Conservation (phyloP, 2,888 invertebrate species). For the Timandra comae region DNA sequence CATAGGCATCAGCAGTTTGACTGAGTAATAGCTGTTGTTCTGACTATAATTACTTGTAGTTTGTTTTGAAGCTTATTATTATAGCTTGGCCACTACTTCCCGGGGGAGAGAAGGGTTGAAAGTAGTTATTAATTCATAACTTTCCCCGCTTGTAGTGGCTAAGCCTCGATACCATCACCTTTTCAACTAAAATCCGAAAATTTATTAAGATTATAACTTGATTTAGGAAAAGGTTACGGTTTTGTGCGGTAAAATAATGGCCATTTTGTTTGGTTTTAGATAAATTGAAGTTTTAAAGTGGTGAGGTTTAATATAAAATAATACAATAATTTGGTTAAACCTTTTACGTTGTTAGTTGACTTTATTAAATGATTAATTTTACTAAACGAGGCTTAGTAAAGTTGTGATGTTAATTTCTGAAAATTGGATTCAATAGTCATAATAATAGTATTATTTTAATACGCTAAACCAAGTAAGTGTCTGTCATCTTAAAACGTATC, state of each 20-base stretch:
- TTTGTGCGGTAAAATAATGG: constrained; percentile 12
- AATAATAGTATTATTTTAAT: no score
- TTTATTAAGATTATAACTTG: constrained; percentile 20
- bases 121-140: constrained; percentile 61
- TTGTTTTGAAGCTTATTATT: constrained; percentile 67
- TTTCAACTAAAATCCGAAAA: constrained; percentile 30
- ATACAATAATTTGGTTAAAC: no score
- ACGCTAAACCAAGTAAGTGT: no score
- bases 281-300: no score
- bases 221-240: constrained; percentile 11
- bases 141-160: constrained; percentile 44
- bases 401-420: no score
- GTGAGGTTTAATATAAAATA: no score
- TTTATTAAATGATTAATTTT: no score
- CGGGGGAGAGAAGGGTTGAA: constrained; percentile 49
- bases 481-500: no score
- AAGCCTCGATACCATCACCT: constrained; percentile 44
- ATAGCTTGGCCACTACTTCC: constrained; percentile 52
- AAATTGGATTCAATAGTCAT: no score
- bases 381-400: no score
- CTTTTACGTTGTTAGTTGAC: no score
- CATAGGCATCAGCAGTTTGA: constrained; percentile 57
- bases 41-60: constrained; percentile 68
- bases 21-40: constrained; percentile 59
- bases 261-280: constrained; percentile 3